Percentiles rank a stretch among this genome's conserved stretches.
Evolutionary conservation across 2,888 invertebrate genomes (phyloP).

Genomic region (Eupeodes latifasciatus): DNA sequence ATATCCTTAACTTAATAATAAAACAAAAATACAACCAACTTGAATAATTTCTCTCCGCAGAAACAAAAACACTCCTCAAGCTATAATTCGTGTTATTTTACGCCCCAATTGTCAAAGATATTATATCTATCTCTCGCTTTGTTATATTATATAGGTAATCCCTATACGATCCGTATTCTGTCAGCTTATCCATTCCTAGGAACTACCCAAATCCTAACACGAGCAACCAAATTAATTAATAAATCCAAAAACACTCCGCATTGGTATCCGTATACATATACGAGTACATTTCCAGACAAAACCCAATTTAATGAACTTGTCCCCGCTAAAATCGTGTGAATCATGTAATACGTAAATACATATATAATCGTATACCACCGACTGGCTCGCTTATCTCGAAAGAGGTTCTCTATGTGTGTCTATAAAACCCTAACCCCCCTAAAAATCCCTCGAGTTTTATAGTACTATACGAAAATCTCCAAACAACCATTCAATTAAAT

Average conservation of each 20-base stretch:
- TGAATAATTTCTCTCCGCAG: no score
- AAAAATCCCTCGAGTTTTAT: no score
- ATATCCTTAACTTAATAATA: no score
- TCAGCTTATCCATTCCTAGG: constrained; percentile 7
- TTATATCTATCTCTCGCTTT: neutral
- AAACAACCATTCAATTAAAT: constrained; percentile 65
- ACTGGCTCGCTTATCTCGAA: neutral
- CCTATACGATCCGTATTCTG: neutral
- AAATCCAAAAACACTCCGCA: constrained; percentile 48
- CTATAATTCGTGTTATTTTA: constrained; percentile 7
- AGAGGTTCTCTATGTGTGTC: neutral
- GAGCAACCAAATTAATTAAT: constrained; percentile 62
- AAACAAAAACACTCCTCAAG: neutral
- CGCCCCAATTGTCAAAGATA: constrained; percentile 4
- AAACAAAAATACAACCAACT: no score
- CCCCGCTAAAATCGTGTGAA: constrained; percentile 56
- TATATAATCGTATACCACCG: neutral
- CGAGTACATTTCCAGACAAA: neutral
- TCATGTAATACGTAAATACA: constrained; percentile 15
- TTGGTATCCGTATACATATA: neutral
- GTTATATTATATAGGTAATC: neutral
- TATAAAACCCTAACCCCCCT: neutral
- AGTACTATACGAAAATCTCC: neutral
- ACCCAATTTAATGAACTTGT: constrained; percentile 64
- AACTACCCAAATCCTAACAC: constrained; percentile 22